These are phyloP conservation scores for Beroe forskalii DNA, from an alignment of 37 sponge, comb jelly and placozoan genomes.

Conservation along the genomic window DNA sequence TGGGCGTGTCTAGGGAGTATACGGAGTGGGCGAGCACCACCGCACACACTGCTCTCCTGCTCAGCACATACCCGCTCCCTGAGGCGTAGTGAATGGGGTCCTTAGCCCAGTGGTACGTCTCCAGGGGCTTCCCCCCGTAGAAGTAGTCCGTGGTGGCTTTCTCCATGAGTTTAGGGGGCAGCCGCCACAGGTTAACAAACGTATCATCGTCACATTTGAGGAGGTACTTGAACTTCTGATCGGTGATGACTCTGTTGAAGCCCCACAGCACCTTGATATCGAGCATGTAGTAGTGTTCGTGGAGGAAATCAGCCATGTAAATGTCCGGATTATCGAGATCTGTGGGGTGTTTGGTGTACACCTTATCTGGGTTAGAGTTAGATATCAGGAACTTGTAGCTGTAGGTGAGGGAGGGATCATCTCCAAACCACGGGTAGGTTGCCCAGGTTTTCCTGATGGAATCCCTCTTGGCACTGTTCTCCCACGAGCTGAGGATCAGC, in stretches of 20 bases:
- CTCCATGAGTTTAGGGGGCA: not conserved
- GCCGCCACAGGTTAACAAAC: constrained; percentile 32
- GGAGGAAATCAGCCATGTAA: not conserved
- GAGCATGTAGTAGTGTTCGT: constrained; percentile 16
- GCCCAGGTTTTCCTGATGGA: constrained; percentile 31
- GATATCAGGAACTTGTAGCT: constrained; percentile 20
- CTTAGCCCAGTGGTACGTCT: constrained; percentile 8
- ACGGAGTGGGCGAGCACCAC: constrained; percentile 23
- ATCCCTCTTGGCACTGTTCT: not conserved
- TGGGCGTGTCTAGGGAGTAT: not conserved
- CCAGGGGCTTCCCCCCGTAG: not conserved
- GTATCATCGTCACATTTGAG: constrained; percentile 42
- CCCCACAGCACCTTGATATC: constrained; percentile 47
- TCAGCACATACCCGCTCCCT: constrained; percentile 32
- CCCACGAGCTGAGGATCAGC: constrained; percentile 24
- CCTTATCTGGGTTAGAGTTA: not conserved
- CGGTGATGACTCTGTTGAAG: not conserved
- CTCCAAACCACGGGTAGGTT: constrained; percentile 5
- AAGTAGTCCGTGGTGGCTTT: constrained; percentile 11
- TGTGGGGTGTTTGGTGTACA: not conserved
- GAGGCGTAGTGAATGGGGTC: not conserved
- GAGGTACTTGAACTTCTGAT: not conserved
- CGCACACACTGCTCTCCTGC: not conserved
- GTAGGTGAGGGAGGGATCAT: not conserved
- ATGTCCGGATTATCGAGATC: not conserved